These are phyloP conservation scores for Polydrusus cervinus DNA, from an alignment of 2,888 invertebrate species.

Conservation along the genomic window DNA sequence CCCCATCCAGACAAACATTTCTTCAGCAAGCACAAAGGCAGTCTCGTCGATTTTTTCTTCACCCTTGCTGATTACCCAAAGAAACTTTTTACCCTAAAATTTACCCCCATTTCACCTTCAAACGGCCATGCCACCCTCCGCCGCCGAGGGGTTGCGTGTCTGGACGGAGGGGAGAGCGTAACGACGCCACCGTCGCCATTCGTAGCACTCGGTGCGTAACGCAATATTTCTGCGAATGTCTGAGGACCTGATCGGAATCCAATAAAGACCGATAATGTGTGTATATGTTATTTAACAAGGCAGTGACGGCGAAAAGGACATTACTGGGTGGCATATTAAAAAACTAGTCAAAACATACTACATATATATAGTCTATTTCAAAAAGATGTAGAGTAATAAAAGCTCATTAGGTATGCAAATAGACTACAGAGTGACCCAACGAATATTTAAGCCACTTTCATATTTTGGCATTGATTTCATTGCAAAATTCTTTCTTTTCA, in stretches of 20 bases:
- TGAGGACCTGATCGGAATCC: conserved; percentile 39
- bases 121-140: conserved; percentile 1
- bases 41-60: conserved; percentile 11
- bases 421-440: too few species aligned
- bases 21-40: neutral
- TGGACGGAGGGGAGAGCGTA: conserved; percentile 23
- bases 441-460: too few species aligned
- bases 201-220: conserved; percentile 28
- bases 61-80: neutral
- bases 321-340: neutral
- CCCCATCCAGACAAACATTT: neutral
- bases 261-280: conserved; percentile 36
- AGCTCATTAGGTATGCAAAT: too few species aligned
- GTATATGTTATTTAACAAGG: conserved; percentile 5
- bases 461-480: too few species aligned
- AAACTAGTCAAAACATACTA: too few species aligned
- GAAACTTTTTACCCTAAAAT: conserved; percentile 8
- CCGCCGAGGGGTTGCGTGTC: conserved; percentile 40
- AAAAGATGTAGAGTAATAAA: too few species aligned
- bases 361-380: too few species aligned
- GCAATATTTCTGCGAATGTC: conserved; percentile 36
- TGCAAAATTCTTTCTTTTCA: too few species aligned
- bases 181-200: conserved; percentile 28
- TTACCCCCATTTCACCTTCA: conserved; percentile 15
- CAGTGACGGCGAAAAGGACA: neutral